A percentile compares a stretch with the other conserved stretches of the same genome.
Conservation (phyloP, 2,113 vertebrate genomes). For the Aegithalos caudatus region DNA sequence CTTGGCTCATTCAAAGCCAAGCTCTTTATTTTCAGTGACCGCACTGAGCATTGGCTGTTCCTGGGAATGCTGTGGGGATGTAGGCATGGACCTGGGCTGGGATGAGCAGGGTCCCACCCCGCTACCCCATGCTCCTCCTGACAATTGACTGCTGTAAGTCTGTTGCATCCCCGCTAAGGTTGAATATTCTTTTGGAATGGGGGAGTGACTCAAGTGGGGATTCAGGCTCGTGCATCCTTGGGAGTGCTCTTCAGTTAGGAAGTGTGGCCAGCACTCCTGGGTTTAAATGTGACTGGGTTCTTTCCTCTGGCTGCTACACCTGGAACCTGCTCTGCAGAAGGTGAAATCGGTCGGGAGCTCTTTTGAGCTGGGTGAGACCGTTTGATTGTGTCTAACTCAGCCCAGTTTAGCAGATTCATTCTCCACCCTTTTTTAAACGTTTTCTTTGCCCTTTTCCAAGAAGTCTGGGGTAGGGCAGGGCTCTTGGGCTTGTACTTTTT, state of each 20-base stretch:
- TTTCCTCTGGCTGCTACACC: not conserved
- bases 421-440: not conserved
- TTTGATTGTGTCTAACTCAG: not conserved
- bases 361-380: not conserved
- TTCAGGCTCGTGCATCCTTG: not conserved
- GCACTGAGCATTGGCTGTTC: not conserved
- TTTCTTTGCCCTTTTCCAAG: not conserved
- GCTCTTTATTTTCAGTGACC: not conserved
- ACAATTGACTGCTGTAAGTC: not conserved
- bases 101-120: not conserved
- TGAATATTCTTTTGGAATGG: not conserved
- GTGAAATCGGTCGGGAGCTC: rapidly evolving
- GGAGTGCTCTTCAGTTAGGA: not conserved
- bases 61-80: not conserved
- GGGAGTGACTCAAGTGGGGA: not conserved
- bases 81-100: not conserved
- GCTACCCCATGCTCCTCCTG: rapidly evolving
- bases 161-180: rapidly evolving
- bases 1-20: not conserved
- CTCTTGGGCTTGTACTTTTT: not conserved
- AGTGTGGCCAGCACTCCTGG: not conserved
- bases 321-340: not conserved
- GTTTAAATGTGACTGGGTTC: not conserved
- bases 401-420: not conserved
- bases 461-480: not conserved